Evolutionary conservation across 2,113 vertebrate species (phyloP), one percentile per base, ranked within the genome.

Genomic region (Labeo rohita): DNA sequence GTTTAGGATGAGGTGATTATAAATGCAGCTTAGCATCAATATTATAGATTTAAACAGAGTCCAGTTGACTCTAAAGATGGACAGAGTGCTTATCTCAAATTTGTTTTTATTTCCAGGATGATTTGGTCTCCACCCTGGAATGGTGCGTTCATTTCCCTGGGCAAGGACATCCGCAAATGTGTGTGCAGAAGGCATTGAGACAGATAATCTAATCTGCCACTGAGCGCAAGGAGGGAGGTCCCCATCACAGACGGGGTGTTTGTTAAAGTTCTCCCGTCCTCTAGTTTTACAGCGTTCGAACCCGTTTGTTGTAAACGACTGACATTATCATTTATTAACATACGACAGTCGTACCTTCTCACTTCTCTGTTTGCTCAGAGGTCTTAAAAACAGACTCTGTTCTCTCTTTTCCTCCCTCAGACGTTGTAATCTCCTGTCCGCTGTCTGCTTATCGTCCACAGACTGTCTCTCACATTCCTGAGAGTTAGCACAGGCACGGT

Each of bases 51-150:
- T 16, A 82, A 50, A 52, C n/a, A 43, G 65, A 16, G 82, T 23
- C 85, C 21, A 72, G 18, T 54, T 65, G 36, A 56, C 66, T 49
- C 39, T 66, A 77, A 84, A 85, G 75, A 83, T 80, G 75, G 56
- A 85, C 47, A 70, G 85, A 47, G 74, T 61, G 54, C 45, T 50
- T 84, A 86, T 88, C 80, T 86, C 63, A 83, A 15, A 76, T 85
- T 77, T 90, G 87, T 90, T 90, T 89, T 84, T 82, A 90, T 90
- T 90, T 89, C 89, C 88, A 89, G 80, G 50, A 86, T 23, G 66
- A 84, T 76, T 89, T 84, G 86, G 83, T 81, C 87, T 85, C 89
- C 89, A 87, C 89, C 89, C 89, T 88, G 89, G 89, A 88, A 88
- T 88, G 75, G 83, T 72, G 68, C 11, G 54, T 90, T 87, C 85